phyloP scores from a whole-genome alignment of 2,888 invertebrate genomes.

The Agrilus biguttatus region DNA sequence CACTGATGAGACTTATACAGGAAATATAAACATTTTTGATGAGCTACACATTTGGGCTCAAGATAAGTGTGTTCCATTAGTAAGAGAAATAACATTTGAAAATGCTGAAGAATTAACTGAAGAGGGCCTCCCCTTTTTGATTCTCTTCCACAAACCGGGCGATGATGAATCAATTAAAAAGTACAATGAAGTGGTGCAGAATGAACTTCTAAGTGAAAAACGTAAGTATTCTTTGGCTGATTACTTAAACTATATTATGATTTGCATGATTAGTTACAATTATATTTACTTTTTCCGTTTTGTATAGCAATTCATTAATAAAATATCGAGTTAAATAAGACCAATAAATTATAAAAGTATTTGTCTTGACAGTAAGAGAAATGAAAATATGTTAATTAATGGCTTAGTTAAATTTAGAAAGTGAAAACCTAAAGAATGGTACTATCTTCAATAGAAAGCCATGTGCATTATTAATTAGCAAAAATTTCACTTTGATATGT shows the following conservation, averaged over 20 bases:
- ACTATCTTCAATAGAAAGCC: too few relatives aligned
- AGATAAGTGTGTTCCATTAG: constrained; percentile 89
- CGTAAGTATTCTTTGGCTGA: constrained; percentile 46
- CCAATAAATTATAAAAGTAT: too few relatives aligned
- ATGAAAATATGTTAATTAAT: too few relatives aligned
- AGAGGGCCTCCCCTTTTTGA: constrained; percentile 95
- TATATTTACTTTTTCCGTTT: too few relatives aligned
- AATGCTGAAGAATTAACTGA: constrained; percentile 99
- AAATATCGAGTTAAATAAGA: too few relatives aligned
- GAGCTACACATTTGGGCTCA: constrained; percentile 81
- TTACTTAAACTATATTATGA: neutral
- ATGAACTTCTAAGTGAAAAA: constrained; percentile 72
- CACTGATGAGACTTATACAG: constrained; percentile 70
- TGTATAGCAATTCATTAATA: too few relatives aligned
- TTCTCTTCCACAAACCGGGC: constrained; percentile 84
- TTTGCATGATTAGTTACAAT: too few relatives aligned
- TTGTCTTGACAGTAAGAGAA: too few relatives aligned
- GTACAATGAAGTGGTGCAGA: constrained; percentile 67
- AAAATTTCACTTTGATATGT: too few relatives aligned
- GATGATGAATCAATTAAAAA: constrained; percentile 68
- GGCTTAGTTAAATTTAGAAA: too few relatives aligned
- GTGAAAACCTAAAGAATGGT: too few relatives aligned
- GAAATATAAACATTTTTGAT: constrained; percentile 60
- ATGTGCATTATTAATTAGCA: too few relatives aligned
- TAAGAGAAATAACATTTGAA: constrained; percentile 97